Conservation (phyloP, 2,113 vertebrate species). For the Podocnemis expansa region DNA sequence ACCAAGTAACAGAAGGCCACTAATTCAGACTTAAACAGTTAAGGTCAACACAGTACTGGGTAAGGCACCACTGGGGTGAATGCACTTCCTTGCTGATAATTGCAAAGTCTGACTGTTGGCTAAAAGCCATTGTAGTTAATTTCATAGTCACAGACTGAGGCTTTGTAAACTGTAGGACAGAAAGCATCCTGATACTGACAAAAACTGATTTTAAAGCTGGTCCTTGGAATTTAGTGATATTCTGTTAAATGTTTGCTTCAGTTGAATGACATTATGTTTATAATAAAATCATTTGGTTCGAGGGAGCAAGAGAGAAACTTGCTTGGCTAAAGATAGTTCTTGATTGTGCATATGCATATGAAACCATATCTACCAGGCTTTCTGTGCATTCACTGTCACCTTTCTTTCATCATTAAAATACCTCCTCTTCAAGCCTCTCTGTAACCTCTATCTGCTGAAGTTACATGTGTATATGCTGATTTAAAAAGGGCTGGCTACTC, state of each 20-base stretch:
- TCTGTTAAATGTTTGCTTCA: not conserved
- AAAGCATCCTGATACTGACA: not conserved
- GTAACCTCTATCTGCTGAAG: not conserved
- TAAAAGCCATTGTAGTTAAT: not conserved
- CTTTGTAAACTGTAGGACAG: slow-evolving; percentile 22
- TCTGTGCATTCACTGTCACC: not conserved
- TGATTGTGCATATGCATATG: not conserved
- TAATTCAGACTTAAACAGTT: not conserved
- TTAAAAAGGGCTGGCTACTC: not conserved
- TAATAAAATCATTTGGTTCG: not conserved
- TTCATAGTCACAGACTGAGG: not conserved
- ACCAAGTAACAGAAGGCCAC: slow-evolving; percentile 18
- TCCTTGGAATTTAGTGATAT: not conserved
- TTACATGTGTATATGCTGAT: not conserved
- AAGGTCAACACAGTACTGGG: not conserved
- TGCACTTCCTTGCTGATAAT: not conserved
- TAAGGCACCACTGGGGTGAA: not conserved
- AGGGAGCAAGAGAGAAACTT: not conserved
- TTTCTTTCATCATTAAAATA: not conserved
- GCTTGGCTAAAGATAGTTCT: not conserved
- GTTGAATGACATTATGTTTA: not conserved
- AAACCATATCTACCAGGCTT: not conserved
- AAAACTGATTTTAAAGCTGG: slow-evolving; percentile 17
- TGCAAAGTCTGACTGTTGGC: not conserved
- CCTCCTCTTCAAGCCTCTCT: not conserved